Percentiles rank a stretch among this genome's conserved stretches.
Conservation (phyloP, 2,797 vertebrate species). For the Poecilia velifera region DNA sequence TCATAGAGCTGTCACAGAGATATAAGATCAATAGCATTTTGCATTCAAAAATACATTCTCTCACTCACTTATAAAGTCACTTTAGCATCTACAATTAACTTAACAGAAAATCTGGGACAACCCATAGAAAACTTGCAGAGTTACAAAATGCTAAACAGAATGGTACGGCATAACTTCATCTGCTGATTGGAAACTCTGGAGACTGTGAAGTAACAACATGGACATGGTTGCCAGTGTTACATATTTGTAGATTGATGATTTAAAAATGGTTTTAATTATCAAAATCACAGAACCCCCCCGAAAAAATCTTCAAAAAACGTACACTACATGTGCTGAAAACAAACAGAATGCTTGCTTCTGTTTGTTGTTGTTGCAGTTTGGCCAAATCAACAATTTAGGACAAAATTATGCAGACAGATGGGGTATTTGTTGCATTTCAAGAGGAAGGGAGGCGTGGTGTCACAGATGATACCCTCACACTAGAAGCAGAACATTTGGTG, state of each 20-base stretch:
- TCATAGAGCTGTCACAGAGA: not conserved
- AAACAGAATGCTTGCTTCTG: not conserved
- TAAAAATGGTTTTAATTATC: not conserved
- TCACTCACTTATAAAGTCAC: not conserved
- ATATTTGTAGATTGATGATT: not conserved
- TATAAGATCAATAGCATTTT: not conserved
- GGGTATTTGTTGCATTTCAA: slow-evolving; percentile 36
- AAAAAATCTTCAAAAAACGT: not conserved
- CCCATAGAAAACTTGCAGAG: not conserved
- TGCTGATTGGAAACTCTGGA: not conserved
- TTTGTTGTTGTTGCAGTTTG: slow-evolving; percentile 13
- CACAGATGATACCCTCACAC: slow-evolving; percentile 77
- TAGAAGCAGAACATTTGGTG: slow-evolving; percentile 77
- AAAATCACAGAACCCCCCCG: not conserved
- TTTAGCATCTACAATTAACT: not conserved
- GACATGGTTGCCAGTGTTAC: not conserved
- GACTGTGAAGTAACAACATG: not conserved
- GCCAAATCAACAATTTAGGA: not conserved
- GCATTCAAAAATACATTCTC: not conserved
- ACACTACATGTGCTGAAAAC: not conserved
- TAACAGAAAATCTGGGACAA: not conserved
- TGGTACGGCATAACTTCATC: not conserved
- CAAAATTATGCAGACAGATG: slow-evolving; percentile 31
- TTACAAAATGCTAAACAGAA: not conserved
- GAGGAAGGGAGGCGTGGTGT: slow-evolving; percentile 49